These are phyloP conservation scores for Dolichallabes microphthalmus DNA, from an alignment of 2,113 vertebrate genomes.

Conservation along the genomic window DNA sequence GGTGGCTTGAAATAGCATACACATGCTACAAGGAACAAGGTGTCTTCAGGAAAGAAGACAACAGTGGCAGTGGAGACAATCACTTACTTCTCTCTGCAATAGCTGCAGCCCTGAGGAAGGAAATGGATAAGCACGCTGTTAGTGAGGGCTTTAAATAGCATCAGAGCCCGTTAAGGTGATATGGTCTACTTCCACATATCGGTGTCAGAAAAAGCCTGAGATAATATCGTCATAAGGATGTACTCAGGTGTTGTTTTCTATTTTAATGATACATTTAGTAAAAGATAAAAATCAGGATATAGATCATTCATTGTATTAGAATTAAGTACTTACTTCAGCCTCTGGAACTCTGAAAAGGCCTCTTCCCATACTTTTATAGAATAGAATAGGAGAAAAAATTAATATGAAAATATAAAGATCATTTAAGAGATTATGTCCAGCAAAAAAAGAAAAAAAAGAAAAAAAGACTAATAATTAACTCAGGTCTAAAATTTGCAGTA, in stretches of 20 bases:
- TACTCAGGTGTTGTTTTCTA: slow-evolving; percentile 8
- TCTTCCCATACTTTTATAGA: slow-evolving; percentile 84
- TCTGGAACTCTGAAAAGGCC: slow-evolving; percentile 95
- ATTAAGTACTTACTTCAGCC: slow-evolving; percentile 88
- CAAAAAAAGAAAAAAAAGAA: neutral
- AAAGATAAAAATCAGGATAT: neutral
- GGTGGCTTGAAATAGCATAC: slow-evolving; percentile 27
- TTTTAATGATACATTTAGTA: neutral
- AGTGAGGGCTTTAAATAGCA: slow-evolving; percentile 59
- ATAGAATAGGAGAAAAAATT: slow-evolving; percentile 43
- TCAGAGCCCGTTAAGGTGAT: slow-evolving; percentile 31
- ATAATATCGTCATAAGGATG: slow-evolving; percentile 15
- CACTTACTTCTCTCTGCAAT: slow-evolving; percentile 97
- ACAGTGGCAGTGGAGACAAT: slow-evolving; percentile 50
- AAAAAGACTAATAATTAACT: neutral
- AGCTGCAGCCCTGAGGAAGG: slow-evolving; percentile 84
- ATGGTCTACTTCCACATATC: slow-evolving; percentile 37
- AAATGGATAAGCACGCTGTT: slow-evolving; percentile 56
- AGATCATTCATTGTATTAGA: neutral
- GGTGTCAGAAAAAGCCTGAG: slow-evolving; percentile 61
- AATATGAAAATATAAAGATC: neutral
- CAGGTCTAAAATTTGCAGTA: neutral
- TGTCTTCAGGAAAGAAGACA: slow-evolving; percentile 34
- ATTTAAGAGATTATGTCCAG: neutral
- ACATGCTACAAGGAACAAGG: slow-evolving; percentile 24